phyloP scores from a whole-genome alignment of 2,113 vertebrate species.

The Amblyopsis rosae region DNA sequence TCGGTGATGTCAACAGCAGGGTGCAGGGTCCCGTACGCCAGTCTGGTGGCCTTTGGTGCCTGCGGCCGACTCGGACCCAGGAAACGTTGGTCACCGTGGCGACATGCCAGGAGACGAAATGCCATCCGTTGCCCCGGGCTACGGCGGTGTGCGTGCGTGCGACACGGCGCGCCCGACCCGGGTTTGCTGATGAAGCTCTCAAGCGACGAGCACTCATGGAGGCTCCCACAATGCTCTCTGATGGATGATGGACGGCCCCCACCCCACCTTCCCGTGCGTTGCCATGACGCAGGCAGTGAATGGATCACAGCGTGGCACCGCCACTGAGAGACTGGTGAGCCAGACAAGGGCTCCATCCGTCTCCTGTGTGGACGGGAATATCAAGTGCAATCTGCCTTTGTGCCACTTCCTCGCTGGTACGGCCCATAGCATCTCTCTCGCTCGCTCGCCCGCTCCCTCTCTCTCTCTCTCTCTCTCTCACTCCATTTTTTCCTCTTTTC shows the following conservation, averaged over 20 bases:
- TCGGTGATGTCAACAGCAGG: constrained; percentile 13
- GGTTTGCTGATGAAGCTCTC: constrained; percentile 53
- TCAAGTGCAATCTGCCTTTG: constrained; percentile 47
- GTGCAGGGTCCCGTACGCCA: constrained; percentile 5
- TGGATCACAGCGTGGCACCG: neutral
- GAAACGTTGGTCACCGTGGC: no score
- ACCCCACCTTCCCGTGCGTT: constrained; percentile 14
- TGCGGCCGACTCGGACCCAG: constrained; percentile 38
- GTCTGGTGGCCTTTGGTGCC: constrained; percentile 63
- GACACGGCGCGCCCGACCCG: constrained; percentile 15
- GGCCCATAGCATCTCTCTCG: neutral
- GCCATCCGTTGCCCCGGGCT: constrained; percentile 68
- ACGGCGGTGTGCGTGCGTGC: constrained; percentile 34
- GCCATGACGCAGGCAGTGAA: constrained; percentile 27
- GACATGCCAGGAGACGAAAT: constrained; percentile 49
- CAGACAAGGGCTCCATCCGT: constrained; percentile 9
- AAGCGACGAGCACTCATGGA: constrained; percentile 9
- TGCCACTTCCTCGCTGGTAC: constrained; percentile 26
- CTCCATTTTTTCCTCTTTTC: no score
- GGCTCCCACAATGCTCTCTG: constrained; percentile 6
- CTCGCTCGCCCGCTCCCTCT: constrained; percentile 7
- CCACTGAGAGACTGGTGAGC: constrained; percentile 7
- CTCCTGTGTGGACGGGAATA: constrained; percentile 33
- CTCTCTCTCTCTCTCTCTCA: no score
- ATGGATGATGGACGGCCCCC: constrained; percentile 18